A percentile compares a stretch with the other conserved stretches of the same genome.
Evolutionary conservation across 2,113 vertebrate species (phyloP).

Genomic region (Ranitomeya imitator): DNA sequence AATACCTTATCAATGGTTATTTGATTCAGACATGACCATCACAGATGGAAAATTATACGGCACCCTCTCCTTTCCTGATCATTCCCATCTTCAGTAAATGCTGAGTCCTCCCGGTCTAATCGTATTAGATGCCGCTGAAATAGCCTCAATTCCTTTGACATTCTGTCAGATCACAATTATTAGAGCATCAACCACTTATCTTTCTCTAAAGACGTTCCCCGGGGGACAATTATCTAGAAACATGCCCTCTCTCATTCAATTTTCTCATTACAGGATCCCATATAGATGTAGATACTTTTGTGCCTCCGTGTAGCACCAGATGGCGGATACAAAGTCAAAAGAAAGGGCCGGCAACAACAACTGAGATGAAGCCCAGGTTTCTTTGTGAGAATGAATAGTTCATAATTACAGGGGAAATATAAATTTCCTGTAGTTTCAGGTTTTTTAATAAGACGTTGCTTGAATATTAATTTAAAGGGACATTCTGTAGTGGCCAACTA

Average conservation of each 20-base stretch:
- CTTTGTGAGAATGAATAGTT: background rate
- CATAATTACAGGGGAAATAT: background rate
- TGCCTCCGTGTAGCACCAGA: background rate
- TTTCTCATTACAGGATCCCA: slow-evolving; percentile 22
- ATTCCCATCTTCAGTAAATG: background rate
- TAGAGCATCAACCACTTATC: slow-evolving; percentile 41
- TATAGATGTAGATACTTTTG: slow-evolving; percentile 19
- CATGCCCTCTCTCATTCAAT: slow-evolving; percentile 41
- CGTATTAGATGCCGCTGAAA: background rate
- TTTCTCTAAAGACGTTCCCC: slow-evolving; percentile 28
- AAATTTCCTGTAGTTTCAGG: background rate
- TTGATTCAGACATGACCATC: background rate
- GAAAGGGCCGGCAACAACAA: background rate
- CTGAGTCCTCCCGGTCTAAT: background rate
- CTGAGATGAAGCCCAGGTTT: background rate
- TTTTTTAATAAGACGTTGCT: background rate
- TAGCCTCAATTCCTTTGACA: slow-evolving; percentile 3
- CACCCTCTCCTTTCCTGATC: background rate
- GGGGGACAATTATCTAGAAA: slow-evolving; percentile 29
- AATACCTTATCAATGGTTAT: background rate
- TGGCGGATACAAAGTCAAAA: background rate
- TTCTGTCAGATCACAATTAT: slow-evolving; percentile 43
- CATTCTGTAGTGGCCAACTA: too few species aligned
- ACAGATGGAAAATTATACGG: background rate
- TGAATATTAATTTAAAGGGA: background rate